phyloP scores from a whole-genome alignment of 2,888 invertebrate genomes.

The Spatulosminthurus flaviceps region DNA sequence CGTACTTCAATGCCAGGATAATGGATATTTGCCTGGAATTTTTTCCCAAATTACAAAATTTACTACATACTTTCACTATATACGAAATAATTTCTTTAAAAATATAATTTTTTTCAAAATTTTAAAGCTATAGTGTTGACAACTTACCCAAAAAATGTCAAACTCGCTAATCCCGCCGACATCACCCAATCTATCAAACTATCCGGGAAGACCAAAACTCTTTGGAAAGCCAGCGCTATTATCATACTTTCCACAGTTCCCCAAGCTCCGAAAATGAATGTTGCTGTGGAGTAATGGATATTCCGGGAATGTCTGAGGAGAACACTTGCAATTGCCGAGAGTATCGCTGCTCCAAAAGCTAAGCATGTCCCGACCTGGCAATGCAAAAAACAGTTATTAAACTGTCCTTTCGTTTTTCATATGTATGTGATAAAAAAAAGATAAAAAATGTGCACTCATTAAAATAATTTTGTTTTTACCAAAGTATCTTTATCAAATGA shows the following conservation, averaged over 20 bases:
- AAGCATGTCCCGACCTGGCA: not conserved
- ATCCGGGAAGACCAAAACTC: not conserved
- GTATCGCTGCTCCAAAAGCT: not conserved
- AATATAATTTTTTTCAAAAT: no score
- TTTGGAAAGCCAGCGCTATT: constrained; percentile 35
- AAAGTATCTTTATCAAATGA: no score
- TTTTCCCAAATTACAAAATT: no score
- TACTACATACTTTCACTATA: no score
- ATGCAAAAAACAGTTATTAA: no score
- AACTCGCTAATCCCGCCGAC: not conserved
- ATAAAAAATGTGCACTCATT: no score
- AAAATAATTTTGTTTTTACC: no score
- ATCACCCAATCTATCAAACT: not conserved
- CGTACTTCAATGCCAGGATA: constrained; percentile 85
- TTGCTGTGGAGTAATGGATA: constrained; percentile 58
- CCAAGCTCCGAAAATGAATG: constrained; percentile 56
- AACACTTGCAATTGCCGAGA: constrained; percentile 5
- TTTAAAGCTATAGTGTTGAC: no score
- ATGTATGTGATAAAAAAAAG: no score
- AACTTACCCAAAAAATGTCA: not conserved
- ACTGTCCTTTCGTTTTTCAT: no score
- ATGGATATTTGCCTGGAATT: constrained; percentile 80
- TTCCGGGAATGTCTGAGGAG: constrained; percentile 54
- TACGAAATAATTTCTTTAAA: no score
- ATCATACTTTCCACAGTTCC: constrained; percentile 54